phyloP scores from a whole-genome alignment of 2,888 invertebrate genomes.

The Drosophila nr. medialis region DNA sequence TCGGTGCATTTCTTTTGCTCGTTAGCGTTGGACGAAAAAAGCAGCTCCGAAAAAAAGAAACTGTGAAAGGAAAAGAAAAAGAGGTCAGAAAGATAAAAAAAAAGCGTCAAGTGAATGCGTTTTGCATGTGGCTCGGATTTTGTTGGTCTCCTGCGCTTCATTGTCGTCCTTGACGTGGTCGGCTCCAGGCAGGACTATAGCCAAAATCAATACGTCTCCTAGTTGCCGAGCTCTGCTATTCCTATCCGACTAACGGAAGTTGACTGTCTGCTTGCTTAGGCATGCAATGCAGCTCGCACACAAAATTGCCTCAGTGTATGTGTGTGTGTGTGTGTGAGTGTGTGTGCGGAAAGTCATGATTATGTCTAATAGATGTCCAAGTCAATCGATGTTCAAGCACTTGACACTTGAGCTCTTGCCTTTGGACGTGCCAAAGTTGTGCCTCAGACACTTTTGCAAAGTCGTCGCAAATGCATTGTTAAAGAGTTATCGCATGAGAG shows the following conservation, averaged over 20 bases:
- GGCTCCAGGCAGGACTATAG: constrained; percentile 19
- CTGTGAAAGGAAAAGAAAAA: constrained; percentile 3
- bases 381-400: constrained; percentile 81
- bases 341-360: constrained; percentile 67
- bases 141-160: constrained; percentile 39
- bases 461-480: constrained; percentile 13
- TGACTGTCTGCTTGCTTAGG: constrained; percentile 67
- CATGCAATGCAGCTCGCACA: constrained; percentile 63
- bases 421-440: constrained; percentile 52
- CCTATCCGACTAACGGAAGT: constrained; percentile 58
- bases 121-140: constrained; percentile 73
- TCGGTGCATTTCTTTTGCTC: constrained; percentile 32
- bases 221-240: constrained; percentile 29
- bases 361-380: constrained; percentile 83
- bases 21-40: constrained; percentile 35
- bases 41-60: constrained; percentile 16
- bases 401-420: constrained; percentile 71
- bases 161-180: constrained; percentile 62
- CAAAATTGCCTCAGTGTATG: constrained; percentile 3
- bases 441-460: constrained; percentile 14
- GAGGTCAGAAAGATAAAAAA: constrained; percentile 13
- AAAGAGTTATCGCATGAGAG: background rate
- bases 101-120: constrained; percentile 55
- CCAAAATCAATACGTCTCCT: constrained; percentile 68
- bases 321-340: constrained; percentile 20